Evolutionary conservation across 2,113 vertebrate genomes (phyloP).

Genomic region (Ceyx margarethae): DNA sequence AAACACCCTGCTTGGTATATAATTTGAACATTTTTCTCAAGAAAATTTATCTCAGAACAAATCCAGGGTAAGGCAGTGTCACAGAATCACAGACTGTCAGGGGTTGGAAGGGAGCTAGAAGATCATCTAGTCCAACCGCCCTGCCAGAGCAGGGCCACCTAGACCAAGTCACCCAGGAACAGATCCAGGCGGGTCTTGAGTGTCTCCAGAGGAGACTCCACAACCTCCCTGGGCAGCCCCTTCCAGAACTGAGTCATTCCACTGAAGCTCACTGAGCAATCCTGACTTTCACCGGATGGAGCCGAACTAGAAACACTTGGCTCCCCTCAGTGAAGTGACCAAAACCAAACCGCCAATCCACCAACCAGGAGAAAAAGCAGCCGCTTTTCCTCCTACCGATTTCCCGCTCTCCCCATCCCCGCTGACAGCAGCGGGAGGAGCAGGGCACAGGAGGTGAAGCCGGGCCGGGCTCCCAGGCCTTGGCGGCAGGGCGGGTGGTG

Average conservation of each 20-base stretch:
- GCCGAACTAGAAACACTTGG: neutral
- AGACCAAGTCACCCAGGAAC: too few species aligned
- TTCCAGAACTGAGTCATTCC: neutral
- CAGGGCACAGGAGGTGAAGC: neutral
- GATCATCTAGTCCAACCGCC: too few species aligned
- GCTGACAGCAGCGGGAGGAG: neutral
- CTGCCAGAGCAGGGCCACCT: too few species aligned
- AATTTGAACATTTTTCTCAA: neutral
- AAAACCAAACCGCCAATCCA: neutral
- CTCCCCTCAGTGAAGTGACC: rapidly evolving
- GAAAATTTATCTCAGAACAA: neutral
- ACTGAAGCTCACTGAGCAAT: neutral
- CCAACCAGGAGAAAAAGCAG: neutral
- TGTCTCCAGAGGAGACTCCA: too few species aligned
- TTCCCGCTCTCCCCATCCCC: neutral
- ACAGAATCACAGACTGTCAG: too few species aligned
- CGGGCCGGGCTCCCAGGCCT: neutral
- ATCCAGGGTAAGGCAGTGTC: neutral
- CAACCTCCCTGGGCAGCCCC: too few species aligned
- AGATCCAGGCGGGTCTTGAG: too few species aligned
- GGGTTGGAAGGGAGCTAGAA: too few species aligned
- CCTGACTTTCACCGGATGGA: neutral
- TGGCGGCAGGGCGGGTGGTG: rapidly evolving
- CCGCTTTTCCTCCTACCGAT: neutral
- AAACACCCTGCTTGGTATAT: neutral